Evolutionary conservation across 2,113 vertebrate species (phyloP).

Genomic region (Mustelus asterias): DNA sequence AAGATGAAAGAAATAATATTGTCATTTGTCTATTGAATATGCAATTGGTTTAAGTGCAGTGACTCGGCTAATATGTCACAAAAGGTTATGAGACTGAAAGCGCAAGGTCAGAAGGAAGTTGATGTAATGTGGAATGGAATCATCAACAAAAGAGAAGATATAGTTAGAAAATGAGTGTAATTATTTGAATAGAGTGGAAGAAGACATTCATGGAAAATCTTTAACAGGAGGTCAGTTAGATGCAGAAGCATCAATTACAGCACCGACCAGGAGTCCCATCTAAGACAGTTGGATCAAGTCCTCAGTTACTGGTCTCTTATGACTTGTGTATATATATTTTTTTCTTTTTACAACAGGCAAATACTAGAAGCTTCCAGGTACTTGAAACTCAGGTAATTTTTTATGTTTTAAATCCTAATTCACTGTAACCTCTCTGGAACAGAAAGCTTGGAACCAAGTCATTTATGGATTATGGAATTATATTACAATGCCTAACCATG

Average conservation of each 20-base stretch:
- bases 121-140: background rate
- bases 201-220: background rate
- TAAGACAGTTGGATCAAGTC: background rate
- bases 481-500: too few species aligned
- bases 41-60: background rate
- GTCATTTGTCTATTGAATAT: background rate
- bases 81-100: background rate
- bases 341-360: constrained; percentile 27
- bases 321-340: background rate
- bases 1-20: background rate
- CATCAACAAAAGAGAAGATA: background rate
- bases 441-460: background rate
- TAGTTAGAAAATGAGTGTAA: background rate
- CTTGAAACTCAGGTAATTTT: background rate
- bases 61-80: background rate
- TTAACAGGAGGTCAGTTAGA: background rate
- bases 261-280: background rate
- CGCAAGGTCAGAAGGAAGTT: background rate
- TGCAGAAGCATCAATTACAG: background rate
- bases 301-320: background rate
- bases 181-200: background rate
- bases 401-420: background rate
- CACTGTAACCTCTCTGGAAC: background rate
- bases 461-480: background rate
- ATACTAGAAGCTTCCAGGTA: background rate